Base-by-base conservation (phyloP, 2,888 invertebrate species). In the Poecilus cupreus region DNA sequence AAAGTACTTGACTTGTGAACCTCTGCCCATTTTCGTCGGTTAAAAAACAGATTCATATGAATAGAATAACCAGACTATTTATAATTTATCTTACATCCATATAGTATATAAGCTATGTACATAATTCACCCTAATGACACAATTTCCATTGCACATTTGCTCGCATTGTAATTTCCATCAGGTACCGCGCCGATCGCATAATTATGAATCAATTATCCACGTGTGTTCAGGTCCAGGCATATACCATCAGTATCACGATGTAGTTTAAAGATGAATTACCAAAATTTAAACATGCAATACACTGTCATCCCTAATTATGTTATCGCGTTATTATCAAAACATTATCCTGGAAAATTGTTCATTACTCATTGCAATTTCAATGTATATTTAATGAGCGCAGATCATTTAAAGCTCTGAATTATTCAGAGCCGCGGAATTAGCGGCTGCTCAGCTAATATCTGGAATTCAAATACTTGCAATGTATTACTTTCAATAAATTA, bases 161-260 rank as follows among this genome's bases (percentile, higher is more conserved):
- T 32, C 8, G 32, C 32, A 32, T 32, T 6, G 32, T 32, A 32
- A 32, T 32, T 32, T 32, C 32, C 32, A n/a, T n/a, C n/a, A 43
- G 43, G 43, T 43, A 43, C 5, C 43, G n/a, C 43, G 32, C 10
- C 3, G 43, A 43, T 43, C 43, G 43, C 26, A 60, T 24, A 60
- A 60, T 60, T 60, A 60, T 60, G 60, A 60, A 60, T 26, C 22
- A 60, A 60, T 60, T 60, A 60, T 60, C 24, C 13, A 26, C 3
- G n/a, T 43, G 13, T 43, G 43, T 43, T 3, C 13, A 10, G 43
- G 10, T 43, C 11, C 43, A 13, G 3, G n/a, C 10, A 13, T 43
- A n/a, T 11, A 11, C 11, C n/a, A 43, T 43, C 0, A 43, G 13
- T 32, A 43, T 13, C 2, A n/a, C n/a, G n/a, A n/a, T 43, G 43